phyloP scores from a whole-genome alignment of 2,888 invertebrate genomes.

The Campoplex nolae region DNA sequence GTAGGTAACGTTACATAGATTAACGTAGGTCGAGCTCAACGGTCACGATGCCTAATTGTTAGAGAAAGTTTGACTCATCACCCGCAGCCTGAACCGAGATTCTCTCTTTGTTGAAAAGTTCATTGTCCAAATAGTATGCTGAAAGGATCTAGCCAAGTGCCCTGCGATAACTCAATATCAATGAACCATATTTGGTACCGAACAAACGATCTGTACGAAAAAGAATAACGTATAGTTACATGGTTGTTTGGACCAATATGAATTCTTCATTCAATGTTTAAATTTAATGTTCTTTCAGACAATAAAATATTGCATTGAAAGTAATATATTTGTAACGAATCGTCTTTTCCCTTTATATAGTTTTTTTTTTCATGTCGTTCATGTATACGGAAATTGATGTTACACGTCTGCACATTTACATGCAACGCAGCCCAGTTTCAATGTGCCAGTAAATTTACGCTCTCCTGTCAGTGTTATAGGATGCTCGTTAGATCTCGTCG shows the following conservation, averaged over 20 bases:
- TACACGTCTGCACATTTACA: neutral
- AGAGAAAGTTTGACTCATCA: constrained; percentile 39
- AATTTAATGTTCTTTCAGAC: neutral
- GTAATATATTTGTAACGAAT: neutral
- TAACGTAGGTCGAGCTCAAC: constrained; percentile 31
- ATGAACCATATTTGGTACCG: neutral
- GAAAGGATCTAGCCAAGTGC: neutral
- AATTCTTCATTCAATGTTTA: too few species aligned
- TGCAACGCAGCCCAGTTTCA: neutral
- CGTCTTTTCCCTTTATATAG: neutral
- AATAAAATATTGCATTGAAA: neutral
- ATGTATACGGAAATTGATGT: neutral
- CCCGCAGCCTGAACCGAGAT: constrained; percentile 6
- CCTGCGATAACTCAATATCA: neutral
- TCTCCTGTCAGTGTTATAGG: constrained; percentile 35
- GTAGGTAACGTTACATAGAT: neutral
- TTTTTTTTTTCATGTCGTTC: too few species aligned
- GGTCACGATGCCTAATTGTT: constrained; percentile 37
- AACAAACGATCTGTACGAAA: neutral
- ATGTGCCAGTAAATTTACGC: constrained; percentile 28
- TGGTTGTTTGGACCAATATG: neutral
- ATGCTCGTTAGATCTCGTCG: constrained; percentile 43
- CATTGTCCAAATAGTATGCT: neutral
- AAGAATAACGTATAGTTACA: neutral
- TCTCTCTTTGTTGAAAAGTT: neutral